Conservation (phyloP, 2,888 invertebrate genomes). For the Phoronis australis region DNA sequence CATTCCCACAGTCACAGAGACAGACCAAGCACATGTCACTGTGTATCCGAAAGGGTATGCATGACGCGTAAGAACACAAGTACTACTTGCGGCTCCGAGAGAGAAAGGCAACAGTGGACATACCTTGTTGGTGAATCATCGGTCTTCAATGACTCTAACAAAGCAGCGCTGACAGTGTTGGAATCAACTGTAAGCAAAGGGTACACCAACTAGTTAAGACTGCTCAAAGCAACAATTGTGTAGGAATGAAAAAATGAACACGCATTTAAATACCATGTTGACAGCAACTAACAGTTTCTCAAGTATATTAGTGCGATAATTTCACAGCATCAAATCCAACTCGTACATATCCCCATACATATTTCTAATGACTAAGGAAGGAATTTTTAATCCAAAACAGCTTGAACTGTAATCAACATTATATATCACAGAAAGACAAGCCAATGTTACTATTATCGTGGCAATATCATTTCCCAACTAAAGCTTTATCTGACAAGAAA, state of each 20-base stretch:
- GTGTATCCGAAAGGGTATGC: not conserved
- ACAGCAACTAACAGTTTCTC: no score
- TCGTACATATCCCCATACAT: not conserved
- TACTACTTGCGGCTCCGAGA: not conserved
- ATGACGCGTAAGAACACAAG: not conserved
- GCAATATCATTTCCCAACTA: no score
- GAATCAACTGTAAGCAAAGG: conserved; percentile 43
- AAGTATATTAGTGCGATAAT: no score
- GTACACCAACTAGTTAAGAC: not conserved
- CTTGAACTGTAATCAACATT: not conserved
- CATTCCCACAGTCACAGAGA: no score
- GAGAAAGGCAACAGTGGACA: not conserved
- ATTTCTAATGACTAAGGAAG: not conserved
- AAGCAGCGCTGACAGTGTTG: conserved; percentile 66
- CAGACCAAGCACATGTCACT: not conserved
- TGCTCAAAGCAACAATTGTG: not conserved
- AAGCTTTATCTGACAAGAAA: not conserved
- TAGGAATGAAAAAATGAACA: not conserved
- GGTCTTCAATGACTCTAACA: conserved; percentile 74
- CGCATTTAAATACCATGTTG: no score
- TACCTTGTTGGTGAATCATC: conserved; percentile 57
- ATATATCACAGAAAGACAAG: no score
- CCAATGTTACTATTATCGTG: no score
- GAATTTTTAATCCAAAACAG: not conserved
- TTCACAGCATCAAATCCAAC: no score